A percentile compares a stretch with the other conserved stretches of the same genome.
phyloP scores from a whole-genome alignment of 2,113 vertebrate genomes.

The Podocnemis expansa region DNA sequence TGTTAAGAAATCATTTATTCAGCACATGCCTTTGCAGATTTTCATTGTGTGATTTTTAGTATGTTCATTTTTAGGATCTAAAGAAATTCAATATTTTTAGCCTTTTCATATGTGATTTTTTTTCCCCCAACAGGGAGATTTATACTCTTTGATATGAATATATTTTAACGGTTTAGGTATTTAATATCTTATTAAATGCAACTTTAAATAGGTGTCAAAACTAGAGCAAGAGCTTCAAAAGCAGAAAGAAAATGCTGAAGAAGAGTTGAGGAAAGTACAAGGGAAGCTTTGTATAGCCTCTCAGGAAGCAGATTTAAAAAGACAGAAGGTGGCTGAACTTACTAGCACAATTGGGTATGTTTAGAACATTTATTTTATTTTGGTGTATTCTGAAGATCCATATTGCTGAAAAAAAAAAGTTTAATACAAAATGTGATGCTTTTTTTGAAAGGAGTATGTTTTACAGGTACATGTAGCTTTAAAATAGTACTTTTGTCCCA shows the following conservation, averaged over 20 bases:
- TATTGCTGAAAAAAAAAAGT: neutral
- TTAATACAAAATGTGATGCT: neutral
- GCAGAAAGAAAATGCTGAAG: constrained; percentile 76
- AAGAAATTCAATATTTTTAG: neutral
- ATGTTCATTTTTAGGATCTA: neutral
- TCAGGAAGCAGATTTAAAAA: constrained; percentile 77
- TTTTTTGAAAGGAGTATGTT: neutral
- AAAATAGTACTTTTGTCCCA: neutral
- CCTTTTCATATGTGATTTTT: neutral
- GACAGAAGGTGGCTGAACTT: constrained; percentile 79
- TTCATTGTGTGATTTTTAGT: neutral
- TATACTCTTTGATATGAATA: neutral
- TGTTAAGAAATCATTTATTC: neutral
- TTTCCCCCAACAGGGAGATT: neutral
- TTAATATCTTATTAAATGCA: neutral
- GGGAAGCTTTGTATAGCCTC: constrained; percentile 73
- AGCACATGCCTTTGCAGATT: neutral
- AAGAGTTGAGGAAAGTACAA: constrained; percentile 79
- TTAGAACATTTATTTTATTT: neutral
- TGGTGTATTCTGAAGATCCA: neutral
- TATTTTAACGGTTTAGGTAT: neutral
- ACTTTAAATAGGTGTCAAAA: constrained; percentile 81
- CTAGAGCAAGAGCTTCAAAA: constrained; percentile 90
- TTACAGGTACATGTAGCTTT: neutral
- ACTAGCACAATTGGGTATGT: constrained; percentile 81